Percentiles rank a stretch among this genome's conserved stretches.
Evolutionary conservation across 64 coral and sea anemone species (phyloP).

Genomic region (Stylophora pistillata): DNA sequence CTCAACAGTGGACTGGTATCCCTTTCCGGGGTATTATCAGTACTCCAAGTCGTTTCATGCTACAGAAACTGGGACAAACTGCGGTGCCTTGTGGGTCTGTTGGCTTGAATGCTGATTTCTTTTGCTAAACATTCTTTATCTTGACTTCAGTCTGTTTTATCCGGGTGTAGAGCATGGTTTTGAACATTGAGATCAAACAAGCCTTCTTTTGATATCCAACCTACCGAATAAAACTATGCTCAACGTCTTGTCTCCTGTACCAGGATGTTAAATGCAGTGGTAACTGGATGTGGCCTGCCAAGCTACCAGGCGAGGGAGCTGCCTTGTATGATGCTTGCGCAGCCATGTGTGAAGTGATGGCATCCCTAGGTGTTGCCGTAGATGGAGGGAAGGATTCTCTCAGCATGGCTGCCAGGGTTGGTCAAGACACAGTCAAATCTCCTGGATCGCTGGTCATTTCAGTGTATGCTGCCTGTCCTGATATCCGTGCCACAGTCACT

Average conservation of each 20-base stretch:
- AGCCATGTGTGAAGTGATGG: conserved; percentile 93
- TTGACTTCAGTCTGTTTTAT: no score
- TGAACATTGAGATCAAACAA: no score
- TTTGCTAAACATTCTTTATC: no score
- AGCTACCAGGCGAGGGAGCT: conserved; percentile 87
- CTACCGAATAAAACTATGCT: no score
- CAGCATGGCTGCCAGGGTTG: conserved; percentile 96
- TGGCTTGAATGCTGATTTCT: no score
- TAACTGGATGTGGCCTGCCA: conserved; percentile 99
- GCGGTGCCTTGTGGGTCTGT: no score
- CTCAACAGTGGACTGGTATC: no score
- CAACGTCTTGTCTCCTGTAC: background rate
- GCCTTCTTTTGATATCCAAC: no score
- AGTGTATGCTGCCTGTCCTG: conserved; percentile 90
- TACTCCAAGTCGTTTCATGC: no score
- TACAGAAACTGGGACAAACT: no score
- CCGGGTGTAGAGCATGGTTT: no score
- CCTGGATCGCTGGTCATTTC: conserved; percentile 92
- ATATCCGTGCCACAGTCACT: conserved; percentile 84
- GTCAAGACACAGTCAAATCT: conserved; percentile 80
- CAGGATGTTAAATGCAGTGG: conserved; percentile 98
- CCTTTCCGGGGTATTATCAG: no score
- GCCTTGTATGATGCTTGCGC: conserved; percentile 83
- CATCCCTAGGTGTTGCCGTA: conserved; percentile 78
- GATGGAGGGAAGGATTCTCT: conserved; percentile 99